Evolutionary conservation across 2,113 vertebrate species (phyloP), one percentile per base, ranked within the genome.

Genomic region (Trematomus loennbergii): DNA sequence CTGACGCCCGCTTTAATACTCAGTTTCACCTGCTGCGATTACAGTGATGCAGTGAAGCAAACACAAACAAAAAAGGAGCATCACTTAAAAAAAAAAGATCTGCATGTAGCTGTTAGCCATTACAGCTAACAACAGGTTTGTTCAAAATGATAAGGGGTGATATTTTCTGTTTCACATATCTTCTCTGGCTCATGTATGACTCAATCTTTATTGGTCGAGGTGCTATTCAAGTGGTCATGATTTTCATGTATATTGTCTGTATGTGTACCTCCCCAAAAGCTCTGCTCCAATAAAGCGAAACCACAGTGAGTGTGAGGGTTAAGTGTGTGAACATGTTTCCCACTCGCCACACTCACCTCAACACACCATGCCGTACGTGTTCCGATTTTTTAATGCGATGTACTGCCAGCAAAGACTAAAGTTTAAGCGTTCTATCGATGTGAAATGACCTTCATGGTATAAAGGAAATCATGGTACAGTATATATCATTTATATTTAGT

Each of bases 1-100:
- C 57, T 82, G 78, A 84, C 12, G 71, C 79, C 72, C 49, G 63
- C 13, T 68, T 55, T 91, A 84, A 89, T 88, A 73, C 79, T 84
- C 58, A 29, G 86, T 78, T 83, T 80, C 87, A 92, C 85, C 88
- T 90, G 73, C 82, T 79, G 40, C 59, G 40, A 79, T 81, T 76
- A 81, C 75, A 87, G 62, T 18, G 48, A 13, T 7, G 59, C 50
- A 22, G 52, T 25, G 86, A 72, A 72, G 72, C 73, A 72, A 87
- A 89, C 75, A 75, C 53, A 79, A 69, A 40, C 36, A 40, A 5
- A 53, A n/a, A 78, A 86, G 18, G 29, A 71, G 70, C 69, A 29
- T 78, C 64, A 54, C 81, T 68, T 90, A 62, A 87, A 63, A 87
- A n/a, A n/a, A 67, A 84, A 12, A 29, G 78, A 52, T 18, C 55